Conservation (phyloP, 2,797 vertebrate species). For the Clamator glandarius region DNA sequence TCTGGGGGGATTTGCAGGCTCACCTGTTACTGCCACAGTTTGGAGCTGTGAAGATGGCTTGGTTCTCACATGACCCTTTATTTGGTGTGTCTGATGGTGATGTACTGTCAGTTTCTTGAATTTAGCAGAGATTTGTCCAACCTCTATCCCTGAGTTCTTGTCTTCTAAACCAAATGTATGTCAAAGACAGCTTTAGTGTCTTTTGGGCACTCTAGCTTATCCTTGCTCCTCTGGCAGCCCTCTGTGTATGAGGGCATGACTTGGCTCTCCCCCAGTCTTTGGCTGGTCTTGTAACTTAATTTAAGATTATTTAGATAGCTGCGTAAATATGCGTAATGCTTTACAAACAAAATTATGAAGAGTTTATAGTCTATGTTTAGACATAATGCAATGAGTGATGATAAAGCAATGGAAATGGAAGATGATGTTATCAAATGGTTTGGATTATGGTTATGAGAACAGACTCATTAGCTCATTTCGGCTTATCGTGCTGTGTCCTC, state of each 20-base stretch:
- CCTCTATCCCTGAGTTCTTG: background rate
- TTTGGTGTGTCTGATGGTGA: background rate
- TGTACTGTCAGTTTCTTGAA: background rate
- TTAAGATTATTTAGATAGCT: constrained; percentile 41
- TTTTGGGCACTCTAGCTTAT: background rate
- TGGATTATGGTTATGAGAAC: background rate
- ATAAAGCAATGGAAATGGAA: constrained; percentile 41
- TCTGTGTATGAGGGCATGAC: background rate
- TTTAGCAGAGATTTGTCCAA: background rate
- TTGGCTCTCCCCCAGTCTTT: background rate
- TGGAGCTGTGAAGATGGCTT: fast-evolving
- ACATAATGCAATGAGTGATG: constrained; percentile 48
- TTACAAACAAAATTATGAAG: constrained; percentile 48
- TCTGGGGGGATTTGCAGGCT: background rate
- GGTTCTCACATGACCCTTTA: background rate
- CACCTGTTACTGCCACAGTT: background rate
- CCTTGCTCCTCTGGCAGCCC: background rate
- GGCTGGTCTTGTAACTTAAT: constrained; percentile 3
- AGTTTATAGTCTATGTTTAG: constrained; percentile 35
- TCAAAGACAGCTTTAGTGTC: background rate
- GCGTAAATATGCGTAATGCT: constrained; percentile 33
- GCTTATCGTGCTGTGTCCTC: background rate
- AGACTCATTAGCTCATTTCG: background rate
- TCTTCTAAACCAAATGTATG: background rate
- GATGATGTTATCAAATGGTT: background rate